These are phyloP conservation scores for Scomber colias DNA, from an alignment of 2,113 vertebrate genomes.

Conservation along the genomic window DNA sequence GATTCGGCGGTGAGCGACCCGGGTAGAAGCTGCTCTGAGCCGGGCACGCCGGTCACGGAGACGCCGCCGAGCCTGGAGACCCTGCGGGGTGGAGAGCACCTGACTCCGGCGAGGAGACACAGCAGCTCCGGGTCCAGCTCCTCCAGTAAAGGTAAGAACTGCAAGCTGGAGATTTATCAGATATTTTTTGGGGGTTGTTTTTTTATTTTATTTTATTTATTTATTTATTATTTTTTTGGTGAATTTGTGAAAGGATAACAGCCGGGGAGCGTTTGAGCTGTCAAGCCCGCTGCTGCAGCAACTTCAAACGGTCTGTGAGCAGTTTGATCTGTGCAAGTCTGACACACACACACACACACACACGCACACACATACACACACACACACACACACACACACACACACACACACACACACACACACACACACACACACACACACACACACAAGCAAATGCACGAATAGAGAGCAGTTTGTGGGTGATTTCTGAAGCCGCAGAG, in stretches of 20 bases:
- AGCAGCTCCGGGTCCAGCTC: slow-evolving; percentile 84
- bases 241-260: no score
- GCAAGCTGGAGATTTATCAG: no score
- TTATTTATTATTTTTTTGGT: no score
- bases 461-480: not conserved
- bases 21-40: slow-evolving; percentile 84
- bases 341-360: no score
- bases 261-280: not conserved
- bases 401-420: no score
- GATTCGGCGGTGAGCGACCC: slow-evolving; percentile 82
- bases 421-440: no score
- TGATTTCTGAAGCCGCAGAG: not conserved
- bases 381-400: no score
- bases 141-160: slow-evolving; percentile 81
- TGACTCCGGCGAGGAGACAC: slow-evolving; percentile 80
- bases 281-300: slow-evolving; percentile 5
- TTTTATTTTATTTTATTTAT: no score
- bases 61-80: slow-evolving; percentile 82
- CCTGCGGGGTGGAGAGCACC: slow-evolving; percentile 80
- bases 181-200: no score
- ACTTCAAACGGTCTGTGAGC: slow-evolving; percentile 28
- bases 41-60: slow-evolving; percentile 81
- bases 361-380: no score
- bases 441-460: no score
- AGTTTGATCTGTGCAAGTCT: not conserved